These are phyloP conservation scores for Bothrops jararaca DNA, from an alignment of 2,113 vertebrate species.

Conservation along the genomic window DNA sequence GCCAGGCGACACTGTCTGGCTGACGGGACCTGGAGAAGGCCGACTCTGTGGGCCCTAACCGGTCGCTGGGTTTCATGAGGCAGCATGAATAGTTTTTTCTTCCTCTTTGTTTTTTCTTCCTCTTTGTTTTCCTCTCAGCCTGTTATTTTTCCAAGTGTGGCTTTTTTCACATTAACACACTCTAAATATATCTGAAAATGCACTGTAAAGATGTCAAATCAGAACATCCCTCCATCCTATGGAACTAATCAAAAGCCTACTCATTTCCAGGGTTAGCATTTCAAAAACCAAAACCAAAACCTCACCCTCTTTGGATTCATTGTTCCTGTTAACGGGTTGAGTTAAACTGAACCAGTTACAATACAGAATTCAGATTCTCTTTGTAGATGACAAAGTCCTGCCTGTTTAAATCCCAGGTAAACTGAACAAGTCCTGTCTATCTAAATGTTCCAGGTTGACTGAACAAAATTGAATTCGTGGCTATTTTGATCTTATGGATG, in stretches of 20 bases:
- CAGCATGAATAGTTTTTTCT: no score
- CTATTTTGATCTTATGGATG: slow-evolving; percentile 57
- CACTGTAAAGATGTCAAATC: slow-evolving; percentile 58
- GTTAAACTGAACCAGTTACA: not conserved
- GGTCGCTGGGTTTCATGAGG: no score
- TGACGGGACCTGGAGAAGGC: no score
- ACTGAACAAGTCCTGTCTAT: not conserved
- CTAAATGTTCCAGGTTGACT: not conserved
- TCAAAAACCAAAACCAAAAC: not conserved
- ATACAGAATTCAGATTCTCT: not conserved
- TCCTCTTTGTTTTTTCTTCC: slow-evolving; percentile 1
- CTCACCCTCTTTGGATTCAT: not conserved
- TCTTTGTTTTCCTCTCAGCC: not conserved
- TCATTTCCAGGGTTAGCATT: not conserved
- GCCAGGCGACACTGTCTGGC: no score
- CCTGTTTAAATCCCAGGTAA: slow-evolving; percentile 18
- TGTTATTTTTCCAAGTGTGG: slow-evolving; percentile 25
- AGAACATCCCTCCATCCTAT: slow-evolving; percentile 52
- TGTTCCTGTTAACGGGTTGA: not conserved
- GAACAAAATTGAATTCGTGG: slow-evolving; percentile 17
- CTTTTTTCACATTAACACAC: slow-evolving; percentile 42
- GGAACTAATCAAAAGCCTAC: slow-evolving; percentile 46
- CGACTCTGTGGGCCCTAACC: no score
- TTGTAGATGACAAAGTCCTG: slow-evolving; percentile 54
- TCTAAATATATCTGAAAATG: slow-evolving; percentile 46